These are phyloP conservation scores for Plemyria rubiginata DNA, from an alignment of 2,888 invertebrate species.

Conservation along the genomic window DNA sequence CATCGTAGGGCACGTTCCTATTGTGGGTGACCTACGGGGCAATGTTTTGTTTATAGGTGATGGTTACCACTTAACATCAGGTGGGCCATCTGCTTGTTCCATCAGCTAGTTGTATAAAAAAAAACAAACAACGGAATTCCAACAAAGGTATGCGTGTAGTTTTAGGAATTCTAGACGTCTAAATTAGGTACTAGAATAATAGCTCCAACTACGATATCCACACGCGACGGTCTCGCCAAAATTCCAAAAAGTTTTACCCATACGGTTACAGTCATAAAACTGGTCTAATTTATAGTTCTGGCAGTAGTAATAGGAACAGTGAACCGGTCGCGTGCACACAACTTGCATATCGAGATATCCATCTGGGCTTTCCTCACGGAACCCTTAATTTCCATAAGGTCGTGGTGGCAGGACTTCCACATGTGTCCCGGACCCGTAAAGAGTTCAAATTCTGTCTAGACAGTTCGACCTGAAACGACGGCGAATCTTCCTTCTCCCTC, in stretches of 20 bases:
- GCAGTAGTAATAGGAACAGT: constrained; percentile 25
- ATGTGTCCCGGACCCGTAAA: constrained; percentile 67
- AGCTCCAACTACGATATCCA: constrained; percentile 13
- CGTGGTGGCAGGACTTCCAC: constrained; percentile 49
- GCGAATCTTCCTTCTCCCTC: constrained; percentile 56
- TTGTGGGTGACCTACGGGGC: too few species aligned
- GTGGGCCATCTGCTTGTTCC: too few species aligned
- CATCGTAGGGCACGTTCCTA: too few species aligned
- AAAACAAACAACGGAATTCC: constrained; percentile 24
- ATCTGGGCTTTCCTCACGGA: constrained; percentile 42
- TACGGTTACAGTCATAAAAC: constrained; percentile 21
- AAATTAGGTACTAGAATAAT: constrained; percentile 34
- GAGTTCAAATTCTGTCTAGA: constrained; percentile 82
- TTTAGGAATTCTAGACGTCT: constrained; percentile 30
- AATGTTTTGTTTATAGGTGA: too few species aligned
- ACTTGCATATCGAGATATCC: constrained; percentile 24
- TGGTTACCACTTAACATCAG: too few species aligned
- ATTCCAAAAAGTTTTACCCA: constrained; percentile 28
- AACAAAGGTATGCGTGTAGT: constrained; percentile 27
- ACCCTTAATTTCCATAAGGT: constrained; percentile 60
- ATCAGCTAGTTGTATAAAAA: too few species aligned
- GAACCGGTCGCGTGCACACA: constrained; percentile 31
- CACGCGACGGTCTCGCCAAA: constrained; percentile 30
- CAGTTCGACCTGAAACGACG: constrained; percentile 74
- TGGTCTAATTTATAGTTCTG: constrained; percentile 25